A percentile compares a stretch with the other conserved stretches of the same genome.
Evolutionary conservation across 1,140 invertebrate genomes (phyloP).

Genomic region (Babylonia areolata): DNA sequence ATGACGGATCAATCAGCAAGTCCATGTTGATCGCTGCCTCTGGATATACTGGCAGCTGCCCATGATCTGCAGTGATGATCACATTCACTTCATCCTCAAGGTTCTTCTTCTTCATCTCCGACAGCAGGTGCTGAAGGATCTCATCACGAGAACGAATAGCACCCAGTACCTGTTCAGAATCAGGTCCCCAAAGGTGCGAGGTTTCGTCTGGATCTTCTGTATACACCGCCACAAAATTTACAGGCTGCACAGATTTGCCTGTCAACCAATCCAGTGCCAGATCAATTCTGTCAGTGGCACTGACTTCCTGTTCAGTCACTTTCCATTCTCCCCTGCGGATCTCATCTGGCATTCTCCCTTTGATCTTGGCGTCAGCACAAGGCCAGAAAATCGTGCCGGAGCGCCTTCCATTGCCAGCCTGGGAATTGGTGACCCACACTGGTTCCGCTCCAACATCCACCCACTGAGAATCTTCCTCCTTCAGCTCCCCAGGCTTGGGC

Average conservation of each 20-base stretch:
- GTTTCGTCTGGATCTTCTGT: constrained; percentile 84
- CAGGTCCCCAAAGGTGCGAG: constrained; percentile 75
- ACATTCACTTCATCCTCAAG: constrained; percentile 81
- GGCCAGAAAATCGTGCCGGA: constrained; percentile 63
- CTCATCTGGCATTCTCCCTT: constrained; percentile 54
- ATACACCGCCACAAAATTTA: constrained; percentile 82
- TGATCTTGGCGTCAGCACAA: constrained; percentile 53
- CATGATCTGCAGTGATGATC: constrained; percentile 85
- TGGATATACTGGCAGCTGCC: constrained; percentile 58
- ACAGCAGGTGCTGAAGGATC: constrained; percentile 64
- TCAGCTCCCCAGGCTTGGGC: constrained; percentile 73
- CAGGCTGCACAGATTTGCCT: constrained; percentile 69
- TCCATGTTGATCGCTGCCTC: background rate
- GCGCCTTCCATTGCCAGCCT: constrained; percentile 44
- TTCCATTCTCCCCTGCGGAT: constrained; percentile 39
- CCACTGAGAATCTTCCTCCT: constrained; percentile 58
- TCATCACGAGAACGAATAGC: constrained; percentile 54
- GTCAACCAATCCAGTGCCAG: constrained; percentile 82
- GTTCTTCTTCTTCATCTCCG: constrained; percentile 58
- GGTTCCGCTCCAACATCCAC: constrained; percentile 66
- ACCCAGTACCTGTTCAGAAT: constrained; percentile 61
- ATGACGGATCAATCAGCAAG: background rate
- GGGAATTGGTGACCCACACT: constrained; percentile 71
- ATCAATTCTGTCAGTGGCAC: constrained; percentile 75
- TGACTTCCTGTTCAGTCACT: constrained; percentile 76